phyloP scores from a whole-genome alignment of 2,888 invertebrate species.

The Amphiduros pacificus region DNA sequence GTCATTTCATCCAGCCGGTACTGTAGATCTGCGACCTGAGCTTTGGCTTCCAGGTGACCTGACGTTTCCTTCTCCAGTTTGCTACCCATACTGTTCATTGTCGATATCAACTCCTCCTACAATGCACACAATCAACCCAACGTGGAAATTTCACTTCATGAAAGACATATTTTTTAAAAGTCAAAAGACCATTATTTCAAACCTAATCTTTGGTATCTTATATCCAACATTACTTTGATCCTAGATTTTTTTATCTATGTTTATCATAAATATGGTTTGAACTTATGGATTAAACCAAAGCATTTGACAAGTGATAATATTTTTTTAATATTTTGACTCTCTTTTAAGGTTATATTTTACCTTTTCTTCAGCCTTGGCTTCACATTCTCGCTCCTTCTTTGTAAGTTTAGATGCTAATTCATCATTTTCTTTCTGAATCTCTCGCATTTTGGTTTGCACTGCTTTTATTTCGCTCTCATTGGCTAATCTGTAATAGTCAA shows the following conservation, averaged over 20 bases:
- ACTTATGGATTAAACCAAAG: no score
- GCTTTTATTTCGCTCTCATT: conserved; percentile 91
- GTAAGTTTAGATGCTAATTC: conserved; percentile 84
- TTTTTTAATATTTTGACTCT: no score
- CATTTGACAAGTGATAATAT: no score
- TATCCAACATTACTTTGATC: no score
- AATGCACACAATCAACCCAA: background rate
- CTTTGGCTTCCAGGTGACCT: conserved; percentile 79
- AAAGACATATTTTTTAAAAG: no score
- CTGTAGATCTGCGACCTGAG: conserved; percentile 71
- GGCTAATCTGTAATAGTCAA: conserved; percentile 68
- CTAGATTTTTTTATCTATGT: no score
- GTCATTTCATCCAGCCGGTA: conserved; percentile 63
- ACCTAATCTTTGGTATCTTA: no score
- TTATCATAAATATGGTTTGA: no score
- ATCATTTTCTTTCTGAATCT: conserved; percentile 83
- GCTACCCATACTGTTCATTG: conserved; percentile 78
- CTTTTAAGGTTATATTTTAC: no score
- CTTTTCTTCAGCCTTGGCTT: conserved; percentile 83
- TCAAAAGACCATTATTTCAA: no score
- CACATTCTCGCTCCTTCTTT: conserved; percentile 89
- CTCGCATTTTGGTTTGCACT: conserved; percentile 83
- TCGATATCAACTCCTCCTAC: conserved; percentile 81
- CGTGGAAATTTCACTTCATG: no score
- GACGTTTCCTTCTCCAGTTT: conserved; percentile 80